Base-by-base conservation (phyloP, 2,113 vertebrate species). In the Odocoileus virginianus region DNA sequence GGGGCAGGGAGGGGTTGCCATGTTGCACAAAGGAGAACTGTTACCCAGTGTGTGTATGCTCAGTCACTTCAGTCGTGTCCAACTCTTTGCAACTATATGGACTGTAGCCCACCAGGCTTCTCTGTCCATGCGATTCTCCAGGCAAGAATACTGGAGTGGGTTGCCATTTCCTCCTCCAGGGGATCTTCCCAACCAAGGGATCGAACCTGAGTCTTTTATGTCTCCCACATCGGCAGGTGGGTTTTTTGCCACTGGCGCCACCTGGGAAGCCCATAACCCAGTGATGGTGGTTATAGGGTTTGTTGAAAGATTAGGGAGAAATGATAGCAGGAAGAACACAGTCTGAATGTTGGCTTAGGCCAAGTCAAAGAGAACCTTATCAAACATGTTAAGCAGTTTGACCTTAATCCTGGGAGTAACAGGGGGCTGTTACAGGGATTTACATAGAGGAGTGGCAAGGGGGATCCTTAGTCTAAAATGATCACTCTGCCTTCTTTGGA, bases 1-100 rank as follows among this genome's bases (percentile, higher is more conserved):
- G 0, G 7, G 27, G 6, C 14, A 30, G 25, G 30, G 40, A 50
- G 19, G 19, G 17, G 40, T 15, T 14, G n/a, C 33, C 2, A 0
- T 19, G 12, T 30, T 36, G 28, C n/a, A 4, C 28, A 2, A 43
- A 94, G 61, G 57, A 21, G 30, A 40, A 23, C 9, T 14, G 7
- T 2, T 6, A 21, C 25, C 50, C 33, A 6, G 6, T 17, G 21
- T 40, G 19, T 21, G 67, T 71, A 19, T 71, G 67, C n/a, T 40
- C 12, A 40, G 67, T 71, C n/a, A 23, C 67, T 40, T 71, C 19
- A 40, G n/a, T 40, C 2, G 2, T 74, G 19, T 21, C n/a, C n/a
- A 74, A 13, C 19, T 40, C 67, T 74, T 74, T 74, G 67, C 67
- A 40, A 12, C 67, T 40, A 3, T 74, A 40, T 71, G 67, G 36